phyloP scores from a whole-genome alignment of 2,888 invertebrate species.

The Eupithecia insigniata region DNA sequence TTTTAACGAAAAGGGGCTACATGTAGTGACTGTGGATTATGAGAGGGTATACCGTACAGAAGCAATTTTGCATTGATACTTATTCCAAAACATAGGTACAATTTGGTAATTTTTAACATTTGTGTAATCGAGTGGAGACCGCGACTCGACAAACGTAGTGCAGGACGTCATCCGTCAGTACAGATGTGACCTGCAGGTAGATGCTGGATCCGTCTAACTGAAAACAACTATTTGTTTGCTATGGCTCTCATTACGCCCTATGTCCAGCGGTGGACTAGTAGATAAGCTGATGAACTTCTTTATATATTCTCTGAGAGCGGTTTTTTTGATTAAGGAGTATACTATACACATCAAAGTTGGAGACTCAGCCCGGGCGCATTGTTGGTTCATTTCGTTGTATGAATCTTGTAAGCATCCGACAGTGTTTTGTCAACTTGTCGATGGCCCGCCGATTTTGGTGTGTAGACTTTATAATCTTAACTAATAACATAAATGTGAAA shows the following conservation, averaged over 20 bases:
- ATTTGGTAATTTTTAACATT: background rate
- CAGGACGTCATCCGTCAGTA: background rate
- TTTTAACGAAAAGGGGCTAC: conserved; percentile 62
- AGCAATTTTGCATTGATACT: conserved; percentile 48
- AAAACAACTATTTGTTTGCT: background rate
- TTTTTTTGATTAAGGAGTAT: background rate
- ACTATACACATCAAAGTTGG: background rate
- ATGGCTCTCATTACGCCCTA: background rate
- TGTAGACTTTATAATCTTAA: background rate
- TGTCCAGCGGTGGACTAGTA: background rate
- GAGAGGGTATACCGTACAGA: conserved; percentile 49
- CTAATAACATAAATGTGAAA: too few species aligned
- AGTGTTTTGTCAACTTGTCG: background rate
- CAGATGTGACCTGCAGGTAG: background rate
- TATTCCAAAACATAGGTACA: background rate
- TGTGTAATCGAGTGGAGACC: background rate
- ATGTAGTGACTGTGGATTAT: conserved; percentile 61
- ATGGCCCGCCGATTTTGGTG: background rate
- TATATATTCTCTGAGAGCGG: background rate
- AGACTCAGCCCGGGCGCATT: background rate
- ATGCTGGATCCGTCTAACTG: background rate
- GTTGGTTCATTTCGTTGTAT: background rate
- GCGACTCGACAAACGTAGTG: background rate
- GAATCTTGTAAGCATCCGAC: background rate
- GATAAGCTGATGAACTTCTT: background rate